Base-by-base conservation (phyloP, 1,140 invertebrate species). In the Euglossa dilemma region DNA sequence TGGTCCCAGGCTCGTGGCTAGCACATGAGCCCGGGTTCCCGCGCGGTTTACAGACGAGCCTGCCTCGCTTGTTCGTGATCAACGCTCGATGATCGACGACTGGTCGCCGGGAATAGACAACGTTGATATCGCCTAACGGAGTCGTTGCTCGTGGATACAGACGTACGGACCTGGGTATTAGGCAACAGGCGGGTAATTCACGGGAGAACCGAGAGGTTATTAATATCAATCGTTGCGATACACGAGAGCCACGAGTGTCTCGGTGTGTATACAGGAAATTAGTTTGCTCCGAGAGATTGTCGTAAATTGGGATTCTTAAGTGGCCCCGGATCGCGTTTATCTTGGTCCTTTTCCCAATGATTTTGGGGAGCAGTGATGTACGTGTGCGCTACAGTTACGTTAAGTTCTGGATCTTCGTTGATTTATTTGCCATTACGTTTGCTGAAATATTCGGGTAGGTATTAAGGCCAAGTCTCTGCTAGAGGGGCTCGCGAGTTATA, bases 1-100 rank as follows among this genome's bases (percentile, higher is more conserved):
- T 85, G 86, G 85, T 80, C 61, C 66, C 25, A 57, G 76, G 83
- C 80, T 54, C 47, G 66, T 80, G 77, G 82, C 47, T 59, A 73
- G 63, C 80, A 45, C 12, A 45, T 52, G 66, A 70, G 73, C 2
- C 64, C 23, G 54, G n/a, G 50, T 57, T 18, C 47, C 18, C 47
- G 50, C n/a, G 57, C 43, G 56, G 73, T 80, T 69, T 79, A 83
- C 47, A 72, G 47, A 70, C 50, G 18, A 28, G 20, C 0, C 43
- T n/a, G 16, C 56, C 47, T 20, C 57, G 25, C 50, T 64, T 83
- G 50, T 52, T n/a, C 56, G 64, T 78, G 66, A 77, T 77, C 80
- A 56, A 64, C 36, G 59, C 52, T 9, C 70, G 71, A 75, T 87
- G 85, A 87, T 83, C 85, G 56, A 87, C 28, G 66, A 23, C 18